Evolutionary conservation across 2,888 invertebrate species (phyloP).

Genomic region (Emmelina monodactyla): DNA sequence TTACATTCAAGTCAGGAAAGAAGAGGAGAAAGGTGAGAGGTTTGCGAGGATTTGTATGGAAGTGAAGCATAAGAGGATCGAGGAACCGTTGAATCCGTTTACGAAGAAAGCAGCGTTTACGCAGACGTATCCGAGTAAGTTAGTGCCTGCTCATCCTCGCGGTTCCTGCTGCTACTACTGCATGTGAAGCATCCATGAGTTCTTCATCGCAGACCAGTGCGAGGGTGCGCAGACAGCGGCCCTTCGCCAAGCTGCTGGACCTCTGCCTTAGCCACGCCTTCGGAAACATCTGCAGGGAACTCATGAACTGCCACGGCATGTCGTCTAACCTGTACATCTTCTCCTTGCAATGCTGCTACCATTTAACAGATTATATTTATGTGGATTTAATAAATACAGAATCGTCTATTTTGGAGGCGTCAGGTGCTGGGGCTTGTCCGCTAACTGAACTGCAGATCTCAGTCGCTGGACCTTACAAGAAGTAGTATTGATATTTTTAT

Average conservation of each 20-base stretch:
- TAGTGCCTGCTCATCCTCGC: conserved; percentile 45
- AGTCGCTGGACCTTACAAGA: no score
- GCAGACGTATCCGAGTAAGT: conserved; percentile 44
- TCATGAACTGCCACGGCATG: not conserved
- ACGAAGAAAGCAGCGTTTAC: conserved; percentile 35
- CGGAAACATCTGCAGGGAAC: not conserved
- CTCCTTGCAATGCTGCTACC: not conserved
- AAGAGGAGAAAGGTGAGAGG: conserved; percentile 54
- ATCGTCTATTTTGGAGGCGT: not conserved
- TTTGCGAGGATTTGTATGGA: conserved; percentile 48
- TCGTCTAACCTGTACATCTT: not conserved
- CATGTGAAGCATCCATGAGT: not conserved
- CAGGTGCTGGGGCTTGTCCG: no score
- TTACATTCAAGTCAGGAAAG: conserved; percentile 41
- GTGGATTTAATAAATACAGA: not conserved
- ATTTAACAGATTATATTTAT: not conserved
- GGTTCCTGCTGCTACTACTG: conserved; percentile 27
- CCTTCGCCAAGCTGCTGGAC: no score
- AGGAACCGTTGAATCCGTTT: conserved; percentile 39
- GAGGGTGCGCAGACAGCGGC: not conserved
- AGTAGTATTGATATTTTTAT: no score
- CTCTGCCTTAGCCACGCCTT: not conserved
- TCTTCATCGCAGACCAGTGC: not conserved
- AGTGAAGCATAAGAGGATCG: conserved; percentile 31
- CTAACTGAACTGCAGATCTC: not conserved